A percentile compares a stretch with the other conserved stretches of the same genome.
Conservation (phyloP, 2,113 vertebrate species). For the Thermophis baileyi region DNA sequence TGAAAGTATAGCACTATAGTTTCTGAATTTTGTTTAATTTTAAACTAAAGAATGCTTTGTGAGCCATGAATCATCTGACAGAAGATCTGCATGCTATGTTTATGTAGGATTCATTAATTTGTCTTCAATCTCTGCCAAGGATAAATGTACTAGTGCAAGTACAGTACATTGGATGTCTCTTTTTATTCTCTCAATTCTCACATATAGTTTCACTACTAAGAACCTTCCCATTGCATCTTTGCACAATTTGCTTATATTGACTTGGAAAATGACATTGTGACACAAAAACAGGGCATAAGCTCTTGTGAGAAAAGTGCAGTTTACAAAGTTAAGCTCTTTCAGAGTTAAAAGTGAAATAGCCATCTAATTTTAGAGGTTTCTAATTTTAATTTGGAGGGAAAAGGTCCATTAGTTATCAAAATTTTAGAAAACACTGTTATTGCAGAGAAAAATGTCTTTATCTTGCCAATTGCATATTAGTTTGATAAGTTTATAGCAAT, state of each 20-base stretch:
- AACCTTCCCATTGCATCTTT: neutral
- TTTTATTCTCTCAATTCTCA: neutral
- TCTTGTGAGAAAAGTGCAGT: neutral
- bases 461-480: slow-evolving; percentile 18
- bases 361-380: neutral
- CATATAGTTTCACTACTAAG: neutral
- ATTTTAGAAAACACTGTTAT: slow-evolving; percentile 1
- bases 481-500: slow-evolving; percentile 37
- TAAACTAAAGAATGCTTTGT: neutral
- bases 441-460: slow-evolving; percentile 2
- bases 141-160: neutral
- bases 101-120: neutral
- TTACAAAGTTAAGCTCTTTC: neutral
- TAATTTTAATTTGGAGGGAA: neutral
- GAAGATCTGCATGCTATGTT: neutral
- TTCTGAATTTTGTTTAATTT: neutral
- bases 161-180: neutral
- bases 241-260: neutral
- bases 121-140: neutral
- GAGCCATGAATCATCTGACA: neutral
- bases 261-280: neutral
- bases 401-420: slow-evolving; percentile 12
- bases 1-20: slow-evolving; percentile 29
- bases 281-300: neutral
- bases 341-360: neutral